Conservation (phyloP, 2,888 invertebrate genomes). For the Atethmia centrago region DNA sequence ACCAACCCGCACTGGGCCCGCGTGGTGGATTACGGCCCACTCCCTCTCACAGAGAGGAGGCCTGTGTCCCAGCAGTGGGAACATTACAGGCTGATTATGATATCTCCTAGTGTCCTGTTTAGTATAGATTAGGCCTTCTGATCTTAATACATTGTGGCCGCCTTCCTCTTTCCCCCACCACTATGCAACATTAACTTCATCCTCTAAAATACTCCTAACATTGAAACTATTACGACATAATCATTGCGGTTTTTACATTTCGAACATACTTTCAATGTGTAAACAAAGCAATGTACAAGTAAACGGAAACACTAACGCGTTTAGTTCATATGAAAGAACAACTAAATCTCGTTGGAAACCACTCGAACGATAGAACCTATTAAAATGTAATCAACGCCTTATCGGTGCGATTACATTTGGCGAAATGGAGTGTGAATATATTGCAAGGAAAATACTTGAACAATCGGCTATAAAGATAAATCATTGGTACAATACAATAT, state of each 20-base stretch:
- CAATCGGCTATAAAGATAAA: slow-evolving; percentile 46
- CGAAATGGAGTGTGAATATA: slow-evolving; percentile 50
- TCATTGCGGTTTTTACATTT: slow-evolving; percentile 35
- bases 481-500: slow-evolving; percentile 8
- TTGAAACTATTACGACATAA: slow-evolving; percentile 57
- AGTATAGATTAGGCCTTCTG: slow-evolving; percentile 16
- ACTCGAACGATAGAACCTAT: slow-evolving; percentile 50
- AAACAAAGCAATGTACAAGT: slow-evolving; percentile 25
- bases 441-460: slow-evolving; percentile 43
- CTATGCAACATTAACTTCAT: slow-evolving; percentile 42
- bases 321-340: slow-evolving; percentile 18
- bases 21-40: no score
- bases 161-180: slow-evolving; percentile 67
- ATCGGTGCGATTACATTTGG: slow-evolving; percentile 57
- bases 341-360: slow-evolving; percentile 28
- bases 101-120: not conserved
- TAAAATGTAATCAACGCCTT: slow-evolving; percentile 60
- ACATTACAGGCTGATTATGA: no score
- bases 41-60: no score
- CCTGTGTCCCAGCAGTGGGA: no score
- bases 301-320: not conserved
- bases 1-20: no score
- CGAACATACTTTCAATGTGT: slow-evolving; percentile 42
- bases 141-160: slow-evolving; percentile 26
- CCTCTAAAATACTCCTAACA: slow-evolving; percentile 59